Evolutionary conservation across 2,113 vertebrate genomes (phyloP).

Genomic region (Poecile atricapillus): DNA sequence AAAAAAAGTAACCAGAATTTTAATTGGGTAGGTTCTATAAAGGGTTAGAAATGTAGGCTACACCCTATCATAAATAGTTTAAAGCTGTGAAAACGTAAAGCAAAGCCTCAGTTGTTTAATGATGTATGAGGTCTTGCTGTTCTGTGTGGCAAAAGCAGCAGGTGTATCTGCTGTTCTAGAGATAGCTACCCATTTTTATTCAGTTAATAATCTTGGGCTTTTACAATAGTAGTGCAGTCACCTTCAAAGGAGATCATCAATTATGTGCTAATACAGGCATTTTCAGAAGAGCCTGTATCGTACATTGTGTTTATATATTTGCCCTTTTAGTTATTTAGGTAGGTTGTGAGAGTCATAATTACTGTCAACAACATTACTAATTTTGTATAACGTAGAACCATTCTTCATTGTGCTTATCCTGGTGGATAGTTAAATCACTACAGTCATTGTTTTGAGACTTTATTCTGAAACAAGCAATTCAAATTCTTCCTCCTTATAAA

Average conservation of each 20-base stretch:
- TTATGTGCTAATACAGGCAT: background rate
- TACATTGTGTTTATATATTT: background rate
- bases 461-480: background rate
- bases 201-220: constrained; percentile 56
- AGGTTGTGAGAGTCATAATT: constrained; percentile 41
- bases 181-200: constrained; percentile 34
- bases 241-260: constrained; percentile 54
- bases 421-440: constrained; percentile 2
- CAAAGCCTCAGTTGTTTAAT: constrained; percentile 57
- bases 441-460: background rate
- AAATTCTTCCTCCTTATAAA: background rate
- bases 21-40: constrained; percentile 53
- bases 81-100: constrained; percentile 55
- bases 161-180: constrained; percentile 38
- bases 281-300: background rate
- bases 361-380: constrained; percentile 38
- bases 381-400: background rate
- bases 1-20: constrained; percentile 59
- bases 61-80: constrained; percentile 62
- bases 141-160: background rate
- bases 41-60: constrained; percentile 49
- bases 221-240: constrained; percentile 45
- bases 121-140: constrained; percentile 48
- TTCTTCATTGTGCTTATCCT: background rate
- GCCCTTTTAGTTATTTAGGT: constrained; percentile 39